A percentile compares a stretch with the other conserved stretches of the same genome.
Evolutionary conservation across 2,888 invertebrate genomes (phyloP).

Genomic region (Noctua janthe): DNA sequence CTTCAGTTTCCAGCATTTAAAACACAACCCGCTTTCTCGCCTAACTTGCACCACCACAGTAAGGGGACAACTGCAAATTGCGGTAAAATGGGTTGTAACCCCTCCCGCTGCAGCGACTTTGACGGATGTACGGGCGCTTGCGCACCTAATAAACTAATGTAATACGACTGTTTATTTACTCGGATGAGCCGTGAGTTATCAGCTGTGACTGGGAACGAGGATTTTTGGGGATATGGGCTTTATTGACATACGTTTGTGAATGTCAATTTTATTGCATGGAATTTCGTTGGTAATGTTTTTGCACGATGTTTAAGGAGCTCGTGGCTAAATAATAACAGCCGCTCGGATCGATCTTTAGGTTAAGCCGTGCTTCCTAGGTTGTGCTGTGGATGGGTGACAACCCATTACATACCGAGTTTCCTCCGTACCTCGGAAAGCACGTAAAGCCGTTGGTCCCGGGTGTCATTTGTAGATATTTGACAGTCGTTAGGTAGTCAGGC

Average conservation of each 20-base stretch:
- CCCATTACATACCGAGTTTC: too few species aligned
- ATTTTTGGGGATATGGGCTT: conserved; percentile 13
- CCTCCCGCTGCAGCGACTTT: conserved; percentile 81
- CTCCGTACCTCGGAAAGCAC: too few species aligned
- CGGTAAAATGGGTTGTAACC: conserved; percentile 85
- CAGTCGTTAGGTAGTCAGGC: too few species aligned
- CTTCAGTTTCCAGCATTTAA: too few species aligned
- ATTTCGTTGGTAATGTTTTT: background rate
- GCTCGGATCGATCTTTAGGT: too few species aligned
- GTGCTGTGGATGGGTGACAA: too few species aligned
- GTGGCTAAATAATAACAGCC: too few species aligned
- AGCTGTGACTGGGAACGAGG: conserved; percentile 40
- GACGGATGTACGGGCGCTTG: conserved; percentile 85
- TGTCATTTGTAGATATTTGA: too few species aligned
- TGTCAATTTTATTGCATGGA: background rate
- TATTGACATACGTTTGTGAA: conserved; percentile 1
- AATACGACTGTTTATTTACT: conserved; percentile 64
- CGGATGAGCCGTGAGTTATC: conserved; percentile 46
- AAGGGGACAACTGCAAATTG: conserved; percentile 84
- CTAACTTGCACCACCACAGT: conserved; percentile 59
- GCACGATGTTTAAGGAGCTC: background rate
- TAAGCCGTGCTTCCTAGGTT: too few species aligned
- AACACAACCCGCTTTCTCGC: conserved; percentile 45
- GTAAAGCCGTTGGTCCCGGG: too few species aligned
- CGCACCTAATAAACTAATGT: conserved; percentile 89